Base-by-base conservation (phyloP, 2,888 invertebrate genomes). In the Epinotia nisella region DNA sequence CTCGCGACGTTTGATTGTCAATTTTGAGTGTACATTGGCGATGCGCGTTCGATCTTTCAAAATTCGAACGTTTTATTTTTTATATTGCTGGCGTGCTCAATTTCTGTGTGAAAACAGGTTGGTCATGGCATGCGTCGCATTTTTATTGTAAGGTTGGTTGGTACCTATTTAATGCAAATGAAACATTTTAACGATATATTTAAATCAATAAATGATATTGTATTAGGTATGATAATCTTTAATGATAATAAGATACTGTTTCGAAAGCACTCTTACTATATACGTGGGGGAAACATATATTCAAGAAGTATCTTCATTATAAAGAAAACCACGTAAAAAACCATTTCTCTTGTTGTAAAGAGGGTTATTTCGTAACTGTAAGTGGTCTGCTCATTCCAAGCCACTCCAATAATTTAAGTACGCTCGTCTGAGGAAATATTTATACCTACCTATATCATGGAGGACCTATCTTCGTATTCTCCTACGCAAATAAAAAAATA, bases 301-400 rank as follows among this genome's bases (percentile, higher is more conserved):
- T 49, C 49, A 17, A 62, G 24, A 61, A 62, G 49, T 62, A 56
- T 71, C 24, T 60, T 60, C 39, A 17, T 66, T 45, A 67, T 53
- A 17, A 67, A 35, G 66, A 59, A 74, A 70, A 65, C 41, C 39
- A 45, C 59, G 59, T 53, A 64, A 73, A 59, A 24, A 62, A 70
- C 13, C 39, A 56, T 64, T 64, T 60, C 55, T 61, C 72, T 67
- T 56, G 49, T 56, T 84, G 80, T 84, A 77, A 77, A 89, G 88
- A 80, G 89, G 86, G 86, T 88, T 89, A 79, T 90, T 87, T 87
- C 82, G 85, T 62, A 82, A 83, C 88, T 89, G 84, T 88, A 87
- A 91, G 92, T 90, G 89, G 90, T 86, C 87, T 91, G 92, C 88
- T 91, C 92, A 91, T 88, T 91, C 88, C 87, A 82, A 82, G 80